Percentiles rank a stretch among this genome's conserved stretches.
Conservation (phyloP, 2,888 invertebrate species). For the Camponotus fellah region DNA sequence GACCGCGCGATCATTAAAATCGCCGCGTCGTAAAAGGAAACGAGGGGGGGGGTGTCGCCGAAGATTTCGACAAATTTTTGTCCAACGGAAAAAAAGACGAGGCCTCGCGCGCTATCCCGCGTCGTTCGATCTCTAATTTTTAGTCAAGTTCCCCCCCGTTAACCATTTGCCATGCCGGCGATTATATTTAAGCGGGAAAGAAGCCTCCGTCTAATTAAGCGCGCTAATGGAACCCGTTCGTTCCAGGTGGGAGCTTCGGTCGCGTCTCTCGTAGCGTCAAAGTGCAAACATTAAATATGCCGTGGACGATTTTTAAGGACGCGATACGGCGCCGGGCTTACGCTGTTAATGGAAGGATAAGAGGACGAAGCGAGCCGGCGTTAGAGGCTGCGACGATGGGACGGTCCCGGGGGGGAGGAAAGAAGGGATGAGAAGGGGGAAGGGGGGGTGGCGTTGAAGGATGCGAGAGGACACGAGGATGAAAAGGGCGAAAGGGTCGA, state of each 20-base stretch:
- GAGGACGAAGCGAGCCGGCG: slow-evolving; percentile 59
- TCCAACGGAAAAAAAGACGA: not conserved
- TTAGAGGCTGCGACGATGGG: slow-evolving; percentile 31
- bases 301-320: slow-evolving; percentile 73
- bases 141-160: slow-evolving; percentile 60
- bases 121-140: slow-evolving; percentile 41
- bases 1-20: slow-evolving; percentile 4
- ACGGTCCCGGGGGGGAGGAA: slow-evolving; percentile 31
- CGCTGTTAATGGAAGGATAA: slow-evolving; percentile 76
- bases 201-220: slow-evolving; percentile 66
- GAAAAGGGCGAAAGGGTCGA: slow-evolving; percentile 77
- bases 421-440: slow-evolving; percentile 8
- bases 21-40: not conserved
- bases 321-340: slow-evolving; percentile 70
- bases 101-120: not conserved
- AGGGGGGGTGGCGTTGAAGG: slow-evolving; percentile 69
- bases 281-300: slow-evolving; percentile 75
- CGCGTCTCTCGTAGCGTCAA: slow-evolving; percentile 66
- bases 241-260: slow-evolving; percentile 61
- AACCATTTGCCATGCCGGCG: slow-evolving; percentile 70
- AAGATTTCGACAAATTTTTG: not conserved
- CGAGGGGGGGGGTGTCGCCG: not conserved
- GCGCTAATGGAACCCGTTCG: slow-evolving; percentile 70
- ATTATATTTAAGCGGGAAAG: slow-evolving; percentile 59
- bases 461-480: slow-evolving; percentile 75